Percentiles rank a stretch among this genome's conserved stretches.
Conservation (phyloP, 2,797 vertebrate genomes). For the Pangasius djambal region DNA sequence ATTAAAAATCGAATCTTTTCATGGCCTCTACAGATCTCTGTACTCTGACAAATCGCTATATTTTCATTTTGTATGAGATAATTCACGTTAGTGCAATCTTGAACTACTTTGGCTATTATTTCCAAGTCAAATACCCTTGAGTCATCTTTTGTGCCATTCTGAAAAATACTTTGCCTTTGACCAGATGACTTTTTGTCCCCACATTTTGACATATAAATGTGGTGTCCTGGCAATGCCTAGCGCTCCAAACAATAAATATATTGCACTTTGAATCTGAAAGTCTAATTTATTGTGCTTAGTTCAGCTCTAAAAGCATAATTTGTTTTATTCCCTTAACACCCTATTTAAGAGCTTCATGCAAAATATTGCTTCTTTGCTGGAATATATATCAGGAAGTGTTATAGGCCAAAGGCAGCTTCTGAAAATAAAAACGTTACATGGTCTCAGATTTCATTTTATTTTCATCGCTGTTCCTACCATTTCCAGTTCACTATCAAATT, state of each 20-base stretch:
- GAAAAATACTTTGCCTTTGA: slow-evolving; percentile 5
- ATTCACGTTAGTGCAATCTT: background rate
- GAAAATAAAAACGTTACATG: background rate
- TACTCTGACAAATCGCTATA: background rate
- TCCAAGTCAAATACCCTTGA: slow-evolving; percentile 4
- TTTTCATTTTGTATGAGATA: background rate
- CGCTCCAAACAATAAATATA: slow-evolving; percentile 24
- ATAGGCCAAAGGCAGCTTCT: background rate
- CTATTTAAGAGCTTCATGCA: slow-evolving; percentile 17
- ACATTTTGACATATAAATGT: slow-evolving; percentile 27
- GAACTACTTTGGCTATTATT: background rate
- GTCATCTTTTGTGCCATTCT: slow-evolving; percentile 4
- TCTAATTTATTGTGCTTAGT: slow-evolving; percentile 34
- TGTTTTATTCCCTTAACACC: slow-evolving; percentile 38
- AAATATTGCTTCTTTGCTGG: background rate
- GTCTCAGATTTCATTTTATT: background rate
- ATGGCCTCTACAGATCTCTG: background rate
- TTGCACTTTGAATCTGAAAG: slow-evolving; percentile 19
- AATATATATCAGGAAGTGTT: slow-evolving; percentile 19
- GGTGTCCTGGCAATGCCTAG: slow-evolving; percentile 14
- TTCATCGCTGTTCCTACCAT: background rate
- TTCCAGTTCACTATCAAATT: background rate
- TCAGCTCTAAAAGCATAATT: slow-evolving; percentile 47
- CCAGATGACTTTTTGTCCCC: slow-evolving; percentile 32
- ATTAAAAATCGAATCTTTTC: background rate